Base-by-base conservation (phyloP, 2,797 vertebrate species). In the Pantherophis vulpinus region DNA sequence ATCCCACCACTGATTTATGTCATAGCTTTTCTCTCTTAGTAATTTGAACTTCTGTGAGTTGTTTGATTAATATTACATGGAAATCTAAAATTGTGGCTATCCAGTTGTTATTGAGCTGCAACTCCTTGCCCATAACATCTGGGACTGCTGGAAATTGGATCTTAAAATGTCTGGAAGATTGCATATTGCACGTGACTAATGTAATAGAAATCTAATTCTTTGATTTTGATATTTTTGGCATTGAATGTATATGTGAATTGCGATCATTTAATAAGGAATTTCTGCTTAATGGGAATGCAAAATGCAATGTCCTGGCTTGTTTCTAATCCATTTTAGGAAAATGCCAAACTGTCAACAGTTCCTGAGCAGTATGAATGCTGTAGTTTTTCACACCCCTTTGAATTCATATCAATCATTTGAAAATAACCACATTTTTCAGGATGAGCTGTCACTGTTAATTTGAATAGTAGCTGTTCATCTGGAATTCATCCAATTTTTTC, bases 371-470 rank as follows among this genome's bases (percentile, higher is more conserved):
- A 95, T 94, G 96, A 96, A 94, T 95, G 94, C 93, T 94, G 86
- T 91, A 93, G 95, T 96, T 97, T 96, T 97, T 98, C 97, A 97
- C 97, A 97, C 95, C 92, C 95, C 94, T 98, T 98, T 98, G 97
- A 98, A 96, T 97, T 97, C 95, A 94, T 97, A 98, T 98, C 97
- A 97, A 95, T 98, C 98, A 97, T 94, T 96, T 94, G 96, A 97
- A 97, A 98, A 97, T 96, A 97, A 97, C 96, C n/a, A 96, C 95
- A 96, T 97, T 97, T 97, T 96, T 94, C 94, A 95, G 96, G 97
- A 97, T 96, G 96, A 97, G 96, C 97, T 97, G 98, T 98, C 98
- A 97, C 96, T 97, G 95, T 97, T 96, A 96, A 97, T 98, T 97
- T 97, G 96, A 97, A 96, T 95, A 97, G 96, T 97, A 90, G 91